Percentiles rank a stretch among this genome's conserved stretches.
phyloP scores from a whole-genome alignment of 2,888 invertebrate genomes.

The Melieria crassipennis region DNA sequence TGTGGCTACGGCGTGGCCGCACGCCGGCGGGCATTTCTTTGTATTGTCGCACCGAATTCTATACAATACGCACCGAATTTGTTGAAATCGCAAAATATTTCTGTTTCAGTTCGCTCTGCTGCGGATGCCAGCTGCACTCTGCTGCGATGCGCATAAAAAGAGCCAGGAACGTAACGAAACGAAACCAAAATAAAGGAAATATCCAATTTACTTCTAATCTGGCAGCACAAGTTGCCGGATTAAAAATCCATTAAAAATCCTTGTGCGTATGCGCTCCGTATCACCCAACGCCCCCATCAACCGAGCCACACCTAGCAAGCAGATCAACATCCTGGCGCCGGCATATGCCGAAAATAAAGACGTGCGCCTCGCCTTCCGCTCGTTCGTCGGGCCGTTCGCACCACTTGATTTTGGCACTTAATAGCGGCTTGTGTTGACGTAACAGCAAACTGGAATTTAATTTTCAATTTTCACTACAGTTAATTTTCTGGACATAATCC shows the following conservation, averaged over 20 bases:
- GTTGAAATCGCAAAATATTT: too few species aligned
- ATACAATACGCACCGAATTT: too few species aligned
- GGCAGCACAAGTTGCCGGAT: slow-evolving; percentile 36
- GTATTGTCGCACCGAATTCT: too few species aligned
- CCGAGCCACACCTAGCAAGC: too few species aligned
- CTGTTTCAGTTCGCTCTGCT: too few species aligned
- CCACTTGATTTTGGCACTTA: background rate
- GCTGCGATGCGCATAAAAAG: background rate
- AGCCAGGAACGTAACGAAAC: background rate
- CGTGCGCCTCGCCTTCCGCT: background rate
- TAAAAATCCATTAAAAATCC: slow-evolving; percentile 40
- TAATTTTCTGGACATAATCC: background rate
- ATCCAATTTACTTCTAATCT: slow-evolving; percentile 47
- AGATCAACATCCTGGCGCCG: background rate
- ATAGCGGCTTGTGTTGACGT: slow-evolving; percentile 1
- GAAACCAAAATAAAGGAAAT: slow-evolving; percentile 30
- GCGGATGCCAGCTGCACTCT: too few species aligned
- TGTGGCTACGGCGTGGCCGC: too few species aligned
- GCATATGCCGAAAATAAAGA: background rate
- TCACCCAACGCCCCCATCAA: background rate
- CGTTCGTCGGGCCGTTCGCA: background rate
- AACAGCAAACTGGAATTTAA: slow-evolving; percentile 29
- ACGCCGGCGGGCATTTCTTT: too few species aligned
- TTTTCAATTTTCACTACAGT: slow-evolving; percentile 42
- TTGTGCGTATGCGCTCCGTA: slow-evolving; percentile 25